These are phyloP conservation scores for Hypsibius dujardini DNA, from an alignment of 1,140 invertebrate species.

Conservation along the genomic window DNA sequence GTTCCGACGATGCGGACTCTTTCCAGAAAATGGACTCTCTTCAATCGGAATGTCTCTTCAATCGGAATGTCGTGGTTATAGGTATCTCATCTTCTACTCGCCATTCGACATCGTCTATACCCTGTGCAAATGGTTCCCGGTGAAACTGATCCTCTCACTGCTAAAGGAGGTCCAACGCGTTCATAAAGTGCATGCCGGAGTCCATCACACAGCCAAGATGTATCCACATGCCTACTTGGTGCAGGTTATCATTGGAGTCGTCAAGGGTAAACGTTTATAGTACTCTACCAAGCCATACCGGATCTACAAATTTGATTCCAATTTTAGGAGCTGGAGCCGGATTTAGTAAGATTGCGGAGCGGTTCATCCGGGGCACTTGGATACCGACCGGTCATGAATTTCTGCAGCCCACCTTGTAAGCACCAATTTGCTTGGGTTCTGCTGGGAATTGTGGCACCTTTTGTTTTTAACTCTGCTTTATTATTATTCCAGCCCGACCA, in stretches of 20 bases:
- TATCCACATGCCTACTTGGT: slow-evolving; percentile 93
- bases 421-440: background rate
- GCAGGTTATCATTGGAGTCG: slow-evolving; percentile 81
- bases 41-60: background rate
- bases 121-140: slow-evolving; percentile 76
- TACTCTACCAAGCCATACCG: background rate
- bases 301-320: slow-evolving; percentile 20
- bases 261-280: slow-evolving; percentile 51
- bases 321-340: slow-evolving; percentile 65
- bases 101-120: slow-evolving; percentile 96
- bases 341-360: slow-evolving; percentile 71
- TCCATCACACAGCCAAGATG: slow-evolving; percentile 79
- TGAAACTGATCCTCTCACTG: slow-evolving; percentile 72
- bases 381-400: slow-evolving; percentile 94
- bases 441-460: slow-evolving; percentile 2
- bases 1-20: background rate
- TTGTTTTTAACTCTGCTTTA: background rate
- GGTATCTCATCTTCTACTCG: slow-evolving; percentile 95
- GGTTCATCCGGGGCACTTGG: slow-evolving; percentile 85
- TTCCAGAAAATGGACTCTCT: background rate
- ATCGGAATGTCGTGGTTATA: slow-evolving; percentile 35
- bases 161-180: slow-evolving; percentile 88
- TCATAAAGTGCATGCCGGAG: slow-evolving; percentile 94
- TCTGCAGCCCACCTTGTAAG: slow-evolving; percentile 95
- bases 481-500: slow-evolving; percentile 59